Percentiles rank a stretch among this genome's conserved stretches.
Conservation (phyloP, 1,140 invertebrate genomes). For the Drosophila nikananu region DNA sequence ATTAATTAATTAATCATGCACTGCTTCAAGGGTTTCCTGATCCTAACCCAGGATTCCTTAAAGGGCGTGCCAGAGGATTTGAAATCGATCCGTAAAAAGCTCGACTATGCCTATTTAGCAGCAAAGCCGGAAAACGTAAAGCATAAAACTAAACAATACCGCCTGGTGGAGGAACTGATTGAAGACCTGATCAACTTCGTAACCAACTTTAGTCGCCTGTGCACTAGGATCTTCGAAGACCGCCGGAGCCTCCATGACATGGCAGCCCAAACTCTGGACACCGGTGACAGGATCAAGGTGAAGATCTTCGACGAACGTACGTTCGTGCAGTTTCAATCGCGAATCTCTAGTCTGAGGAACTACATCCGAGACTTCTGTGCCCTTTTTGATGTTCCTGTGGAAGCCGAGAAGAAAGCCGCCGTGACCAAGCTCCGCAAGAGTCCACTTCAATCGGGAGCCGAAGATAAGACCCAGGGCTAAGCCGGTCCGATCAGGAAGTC, state of each 20-base stretch:
- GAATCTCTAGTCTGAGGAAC: constrained; percentile 12
- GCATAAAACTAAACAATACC: neutral
- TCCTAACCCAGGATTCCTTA: constrained; percentile 12
- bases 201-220: constrained; percentile 12
- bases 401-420: constrained; percentile 4
- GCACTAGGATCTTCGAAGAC: constrained; percentile 19
- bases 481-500: constrained; percentile 50
- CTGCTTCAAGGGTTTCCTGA: constrained; percentile 32
- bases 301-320: constrained; percentile 51
- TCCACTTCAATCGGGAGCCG: neutral
- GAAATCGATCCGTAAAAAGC: constrained; percentile 20
- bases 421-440: neutral
- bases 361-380: constrained; percentile 28
- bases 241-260: constrained; percentile 27
- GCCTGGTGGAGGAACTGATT: constrained; percentile 25
- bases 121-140: neutral
- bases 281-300: constrained; percentile 22
- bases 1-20: neutral
- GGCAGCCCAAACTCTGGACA: constrained; percentile 20
- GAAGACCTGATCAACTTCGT: constrained; percentile 43
- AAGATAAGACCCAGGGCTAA: constrained; percentile 17
- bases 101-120: constrained; percentile 9
- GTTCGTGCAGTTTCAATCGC: constrained; percentile 25
- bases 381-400: constrained; percentile 30
- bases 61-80: constrained; percentile 36